phyloP scores from a whole-genome alignment of 2,888 invertebrate genomes.

The Brachynemurus nebulosus region DNA sequence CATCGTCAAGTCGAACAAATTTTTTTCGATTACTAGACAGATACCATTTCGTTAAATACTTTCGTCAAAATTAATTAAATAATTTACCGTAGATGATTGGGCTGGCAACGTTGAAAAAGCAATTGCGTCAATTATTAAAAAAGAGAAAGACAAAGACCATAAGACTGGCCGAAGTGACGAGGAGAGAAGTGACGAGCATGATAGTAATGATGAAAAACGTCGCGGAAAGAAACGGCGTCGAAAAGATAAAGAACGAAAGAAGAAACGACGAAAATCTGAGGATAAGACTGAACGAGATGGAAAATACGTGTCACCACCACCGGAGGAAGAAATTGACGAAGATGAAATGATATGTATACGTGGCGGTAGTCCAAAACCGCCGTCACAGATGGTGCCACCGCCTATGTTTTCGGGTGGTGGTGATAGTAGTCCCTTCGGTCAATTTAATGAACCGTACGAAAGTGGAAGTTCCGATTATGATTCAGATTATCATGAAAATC shows the following conservation, averaged over 20 bases:
- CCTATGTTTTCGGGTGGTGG: constrained; percentile 4
- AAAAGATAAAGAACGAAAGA: constrained; percentile 32
- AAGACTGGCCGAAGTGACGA: constrained; percentile 29
- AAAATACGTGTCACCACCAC: constrained; percentile 27
- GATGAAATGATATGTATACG: constrained; percentile 69
- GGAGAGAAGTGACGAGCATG: constrained; percentile 34
- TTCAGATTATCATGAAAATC: constrained; percentile 26
- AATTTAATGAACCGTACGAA: constrained; percentile 29
- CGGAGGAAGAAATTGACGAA: constrained; percentile 49
- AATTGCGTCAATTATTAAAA: constrained; percentile 59
- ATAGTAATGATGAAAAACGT: constrained; percentile 39
- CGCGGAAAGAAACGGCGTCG: constrained; percentile 41
- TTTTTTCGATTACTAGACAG: no score
- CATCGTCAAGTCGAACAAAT: no score
- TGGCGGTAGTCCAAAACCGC: constrained; percentile 51
- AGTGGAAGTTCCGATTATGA: constrained; percentile 43
- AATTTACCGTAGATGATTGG: constrained; percentile 69
- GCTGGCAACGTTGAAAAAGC: constrained; percentile 67
- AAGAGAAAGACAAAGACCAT: constrained; percentile 32
- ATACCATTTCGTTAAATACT: no score
- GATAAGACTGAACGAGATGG: constrained; percentile 31
- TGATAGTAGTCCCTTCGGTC: neutral
- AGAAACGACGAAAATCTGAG: constrained; percentile 39
- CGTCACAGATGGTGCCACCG: constrained; percentile 23
- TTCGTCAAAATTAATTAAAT: no score